Conservation (phyloP, 2,113 vertebrate genomes). For the Myocastor coypus region DNA sequence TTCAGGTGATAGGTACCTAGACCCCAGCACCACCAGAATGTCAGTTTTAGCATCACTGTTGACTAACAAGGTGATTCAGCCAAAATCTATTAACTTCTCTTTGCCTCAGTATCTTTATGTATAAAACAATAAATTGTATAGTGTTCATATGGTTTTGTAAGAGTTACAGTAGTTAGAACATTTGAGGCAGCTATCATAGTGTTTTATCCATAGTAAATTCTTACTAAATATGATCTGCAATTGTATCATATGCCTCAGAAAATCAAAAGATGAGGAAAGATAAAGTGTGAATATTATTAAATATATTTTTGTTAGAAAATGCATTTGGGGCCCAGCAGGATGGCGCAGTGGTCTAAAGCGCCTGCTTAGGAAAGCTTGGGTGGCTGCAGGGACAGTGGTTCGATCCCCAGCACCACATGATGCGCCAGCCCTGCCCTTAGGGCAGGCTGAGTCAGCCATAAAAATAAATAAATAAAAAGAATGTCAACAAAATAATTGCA, state of each 20-base stretch:
- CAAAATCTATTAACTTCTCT: not conserved
- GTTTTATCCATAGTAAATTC: not conserved
- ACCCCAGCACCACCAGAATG: not conserved
- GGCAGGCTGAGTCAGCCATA: too few species aligned
- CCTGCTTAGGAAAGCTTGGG: too few species aligned
- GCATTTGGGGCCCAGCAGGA: too few species aligned
- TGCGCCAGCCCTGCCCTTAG: too few species aligned
- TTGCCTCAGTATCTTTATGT: not conserved
- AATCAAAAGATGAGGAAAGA: slow-evolving; percentile 4
- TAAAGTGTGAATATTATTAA: not conserved
- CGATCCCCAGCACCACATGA: too few species aligned
- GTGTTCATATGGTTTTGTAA: not conserved
- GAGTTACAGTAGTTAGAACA: not conserved
- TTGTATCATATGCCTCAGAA: not conserved
- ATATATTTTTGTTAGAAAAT: not conserved
- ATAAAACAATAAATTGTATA: not conserved
- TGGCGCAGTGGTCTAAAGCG: too few species aligned
- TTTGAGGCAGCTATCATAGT: not conserved
- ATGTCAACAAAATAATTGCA: too few species aligned
- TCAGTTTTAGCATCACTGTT: not conserved
- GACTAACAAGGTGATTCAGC: not conserved
- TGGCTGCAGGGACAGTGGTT: too few species aligned
- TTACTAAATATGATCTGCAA: not conserved
- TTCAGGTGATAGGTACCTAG: not conserved
- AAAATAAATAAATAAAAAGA: too few species aligned